Evolutionary conservation across 2,888 invertebrate genomes (phyloP).

Genomic region (Lamellibrachia satsuma): DNA sequence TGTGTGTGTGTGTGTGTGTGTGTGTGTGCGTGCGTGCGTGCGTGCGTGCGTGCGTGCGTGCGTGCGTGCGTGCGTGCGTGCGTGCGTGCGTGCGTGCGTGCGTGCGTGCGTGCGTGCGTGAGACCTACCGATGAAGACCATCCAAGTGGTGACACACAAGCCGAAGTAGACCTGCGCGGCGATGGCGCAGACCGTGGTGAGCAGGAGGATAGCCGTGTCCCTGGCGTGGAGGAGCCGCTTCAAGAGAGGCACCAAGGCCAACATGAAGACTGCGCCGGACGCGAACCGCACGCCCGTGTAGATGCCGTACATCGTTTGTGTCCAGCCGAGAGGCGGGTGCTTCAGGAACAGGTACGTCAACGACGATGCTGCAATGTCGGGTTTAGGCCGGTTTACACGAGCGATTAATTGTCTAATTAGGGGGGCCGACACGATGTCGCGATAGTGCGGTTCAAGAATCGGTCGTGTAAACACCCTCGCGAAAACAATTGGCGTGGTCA

Average conservation of each 20-base stretch:
- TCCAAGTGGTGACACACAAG: slow-evolving; percentile 53
- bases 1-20: no score
- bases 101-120: no score
- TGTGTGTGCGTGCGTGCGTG: no score
- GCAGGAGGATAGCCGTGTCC: slow-evolving; percentile 60
- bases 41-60: no score
- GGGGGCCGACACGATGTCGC: no score
- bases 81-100: no score
- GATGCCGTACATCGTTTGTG: slow-evolving; percentile 74
- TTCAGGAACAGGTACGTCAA: slow-evolving; percentile 76
- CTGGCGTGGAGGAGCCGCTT: slow-evolving; percentile 35
- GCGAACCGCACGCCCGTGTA: slow-evolving; percentile 71
- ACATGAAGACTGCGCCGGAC: slow-evolving; percentile 66
- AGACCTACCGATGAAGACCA: slow-evolving; percentile 63
- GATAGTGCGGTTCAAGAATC: no score
- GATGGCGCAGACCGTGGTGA: slow-evolving; percentile 63
- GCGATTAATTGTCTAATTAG: no score
- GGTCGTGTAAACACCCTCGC: no score
- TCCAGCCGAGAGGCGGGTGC: slow-evolving; percentile 77
- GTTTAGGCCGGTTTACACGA: no score
- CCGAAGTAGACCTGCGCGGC: slow-evolving; percentile 60
- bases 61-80: no score
- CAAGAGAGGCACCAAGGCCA: slow-evolving; percentile 55
- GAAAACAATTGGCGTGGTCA: no score
- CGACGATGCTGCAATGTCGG: background rate